phyloP scores from a whole-genome alignment of 2,113 vertebrate species.

The Alces alces region DNA sequence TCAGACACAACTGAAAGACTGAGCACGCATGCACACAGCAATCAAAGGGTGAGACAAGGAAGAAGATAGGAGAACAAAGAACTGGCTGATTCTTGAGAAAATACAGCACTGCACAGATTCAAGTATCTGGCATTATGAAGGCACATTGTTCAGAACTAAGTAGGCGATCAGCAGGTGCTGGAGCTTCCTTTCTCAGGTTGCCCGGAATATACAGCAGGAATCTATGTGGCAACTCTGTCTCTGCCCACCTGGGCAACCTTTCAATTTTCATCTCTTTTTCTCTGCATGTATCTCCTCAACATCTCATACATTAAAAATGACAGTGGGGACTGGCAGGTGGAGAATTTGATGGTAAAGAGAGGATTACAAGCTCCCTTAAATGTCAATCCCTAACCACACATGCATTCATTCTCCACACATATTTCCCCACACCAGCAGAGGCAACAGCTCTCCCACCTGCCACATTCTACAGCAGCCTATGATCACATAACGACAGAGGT shows the following conservation, averaged over 20 bases:
- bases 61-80: background rate
- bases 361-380: background rate
- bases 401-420: background rate
- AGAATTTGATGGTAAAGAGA: background rate
- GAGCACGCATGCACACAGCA: background rate
- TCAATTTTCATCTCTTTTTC: background rate
- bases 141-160: background rate
- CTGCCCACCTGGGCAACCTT: background rate
- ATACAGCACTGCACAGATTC: background rate
- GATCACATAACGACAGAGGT: background rate
- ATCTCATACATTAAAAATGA: background rate
- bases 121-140: background rate
- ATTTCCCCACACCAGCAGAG: background rate
- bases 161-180: background rate
- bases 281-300: background rate
- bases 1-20: background rate
- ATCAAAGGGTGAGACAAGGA: background rate
- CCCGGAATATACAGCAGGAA: background rate
- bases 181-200: background rate
- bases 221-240: background rate
- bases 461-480: background rate
- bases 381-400: background rate
- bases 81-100: background rate
- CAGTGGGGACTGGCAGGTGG: background rate
- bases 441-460: background rate